Base-by-base conservation (phyloP, 2,888 invertebrate genomes). In the Notocelia uddmanniana region DNA sequence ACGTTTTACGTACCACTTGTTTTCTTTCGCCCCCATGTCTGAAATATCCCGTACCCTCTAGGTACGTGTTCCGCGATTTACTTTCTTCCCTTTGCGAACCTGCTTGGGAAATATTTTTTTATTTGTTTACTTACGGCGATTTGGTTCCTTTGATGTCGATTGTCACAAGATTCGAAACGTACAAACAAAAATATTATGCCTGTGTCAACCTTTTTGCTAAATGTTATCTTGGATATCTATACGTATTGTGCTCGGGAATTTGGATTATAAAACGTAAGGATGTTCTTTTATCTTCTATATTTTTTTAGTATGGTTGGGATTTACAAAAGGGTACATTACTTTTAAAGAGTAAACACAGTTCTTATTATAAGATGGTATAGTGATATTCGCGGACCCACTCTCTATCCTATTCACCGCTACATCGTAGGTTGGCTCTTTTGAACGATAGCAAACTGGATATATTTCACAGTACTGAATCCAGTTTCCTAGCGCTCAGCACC, bases 1-100 rank as follows among this genome's bases (percentile, higher is more conserved):
- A 87, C 89, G 87, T 91, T 91, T 90, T 88, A 89, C 91, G 90
- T 89, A 85, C 89, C 91, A 88, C 85, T 92, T 93, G 92, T 91
- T 92, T 92, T 89, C 89, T 85, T 90, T 88, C 83, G 83, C 79
- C 63, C 68, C 70, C 62, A 55, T 69, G 68, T 75, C 83, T 79
- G 85, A 89, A 90, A 90, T 88, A 86, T 82, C 83, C 85, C 85
- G 83, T 90, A 88, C 88, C 89, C 89, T 83, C 83, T 81, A 89
- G 89, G 88, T 89, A 87, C 87, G 85, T 86, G 82, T 84, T 83
- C 83, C 83, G 80, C 88, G 89, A 90, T 91, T 92, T 92, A 91
- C 64, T 67, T 92, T 88, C 85, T 85, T 84, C 88, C 89, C 88
- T 87, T 88, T 82, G 83, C 87, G 80, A 87, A 85, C 86, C 85